These are phyloP conservation scores for Pollenia angustigena DNA, from an alignment of 2,888 invertebrate genomes.

Conservation along the genomic window DNA sequence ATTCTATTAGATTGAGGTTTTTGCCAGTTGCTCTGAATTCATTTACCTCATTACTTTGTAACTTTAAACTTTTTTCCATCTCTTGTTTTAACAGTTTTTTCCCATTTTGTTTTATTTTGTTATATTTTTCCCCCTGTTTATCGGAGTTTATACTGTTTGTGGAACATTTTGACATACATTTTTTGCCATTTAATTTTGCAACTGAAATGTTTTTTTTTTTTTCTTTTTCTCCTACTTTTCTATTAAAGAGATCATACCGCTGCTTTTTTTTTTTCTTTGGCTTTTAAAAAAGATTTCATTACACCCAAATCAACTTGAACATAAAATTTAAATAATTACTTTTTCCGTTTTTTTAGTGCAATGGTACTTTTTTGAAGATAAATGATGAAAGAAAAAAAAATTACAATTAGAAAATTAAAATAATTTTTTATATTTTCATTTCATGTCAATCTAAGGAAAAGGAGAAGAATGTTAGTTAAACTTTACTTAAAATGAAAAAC, in stretches of 20 bases:
- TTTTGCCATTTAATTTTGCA: conserved; percentile 29
- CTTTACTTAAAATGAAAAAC: conserved; percentile 2
- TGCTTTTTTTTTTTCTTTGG: conserved; percentile 34
- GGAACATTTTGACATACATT: conserved; percentile 52
- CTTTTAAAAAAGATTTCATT: conserved; percentile 44
- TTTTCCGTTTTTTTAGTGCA: conserved; percentile 13
- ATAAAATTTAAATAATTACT: conserved; percentile 61
- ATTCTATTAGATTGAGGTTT: conserved; percentile 48
- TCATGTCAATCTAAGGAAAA: conserved; percentile 5
- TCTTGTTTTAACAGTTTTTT: background rate
- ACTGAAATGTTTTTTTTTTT: background rate
- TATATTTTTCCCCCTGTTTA: conserved; percentile 7
- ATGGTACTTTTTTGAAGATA: conserved; percentile 23
- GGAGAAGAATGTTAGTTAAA: background rate
- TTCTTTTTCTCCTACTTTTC: background rate
- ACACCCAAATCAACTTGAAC: conserved; percentile 60
- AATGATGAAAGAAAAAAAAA: conserved; percentile 20
- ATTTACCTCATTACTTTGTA: conserved; percentile 55
- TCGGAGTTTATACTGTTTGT: conserved; percentile 14
- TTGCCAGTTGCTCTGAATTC: conserved; percentile 4
- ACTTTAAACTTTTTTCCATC: conserved; percentile 21
- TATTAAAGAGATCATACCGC: conserved; percentile 33
- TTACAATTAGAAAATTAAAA: conserved; percentile 21
- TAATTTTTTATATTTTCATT: conserved; percentile 26
- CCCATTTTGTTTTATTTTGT: background rate